Conservation (phyloP, 2,113 vertebrate species). For the Cardinalis cardinalis region DNA sequence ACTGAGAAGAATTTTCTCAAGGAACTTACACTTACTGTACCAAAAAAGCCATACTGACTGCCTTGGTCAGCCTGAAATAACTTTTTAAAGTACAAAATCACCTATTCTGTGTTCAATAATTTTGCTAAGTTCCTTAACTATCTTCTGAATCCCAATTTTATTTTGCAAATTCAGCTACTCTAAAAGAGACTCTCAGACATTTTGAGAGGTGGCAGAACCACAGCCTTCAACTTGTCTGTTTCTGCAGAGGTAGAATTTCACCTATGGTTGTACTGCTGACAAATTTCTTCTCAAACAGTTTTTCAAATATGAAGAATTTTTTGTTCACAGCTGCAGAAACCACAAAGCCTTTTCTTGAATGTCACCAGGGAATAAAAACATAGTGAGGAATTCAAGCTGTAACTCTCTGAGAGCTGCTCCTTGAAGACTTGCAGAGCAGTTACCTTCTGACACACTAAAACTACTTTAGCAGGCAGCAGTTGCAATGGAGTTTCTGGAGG, state of each 20-base stretch:
- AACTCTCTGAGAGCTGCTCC: neutral
- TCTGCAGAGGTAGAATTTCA: neutral
- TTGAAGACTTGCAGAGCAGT: neutral
- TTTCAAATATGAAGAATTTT: neutral
- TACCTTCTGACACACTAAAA: neutral
- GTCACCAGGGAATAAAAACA: neutral
- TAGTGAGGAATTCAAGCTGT: neutral
- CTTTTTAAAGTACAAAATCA: neutral
- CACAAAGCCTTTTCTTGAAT: neutral
- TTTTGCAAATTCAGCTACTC: neutral
- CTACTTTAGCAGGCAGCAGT: neutral
- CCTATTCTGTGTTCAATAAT: neutral
- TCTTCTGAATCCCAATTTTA: neutral
- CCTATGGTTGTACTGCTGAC: neutral
- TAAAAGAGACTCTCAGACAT: neutral
- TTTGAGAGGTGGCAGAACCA: neutral
- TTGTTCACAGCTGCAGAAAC: neutral
- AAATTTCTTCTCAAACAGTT: neutral
- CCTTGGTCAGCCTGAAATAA: neutral
- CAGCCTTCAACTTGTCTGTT: neutral
- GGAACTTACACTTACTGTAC: neutral
- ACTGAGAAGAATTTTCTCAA: neutral
- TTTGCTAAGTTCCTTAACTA: neutral
- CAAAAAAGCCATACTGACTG: neutral
- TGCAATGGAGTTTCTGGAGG: neutral